Evolutionary conservation across 2,113 vertebrate genomes (phyloP).

Genomic region (Okapia johnstoni): DNA sequence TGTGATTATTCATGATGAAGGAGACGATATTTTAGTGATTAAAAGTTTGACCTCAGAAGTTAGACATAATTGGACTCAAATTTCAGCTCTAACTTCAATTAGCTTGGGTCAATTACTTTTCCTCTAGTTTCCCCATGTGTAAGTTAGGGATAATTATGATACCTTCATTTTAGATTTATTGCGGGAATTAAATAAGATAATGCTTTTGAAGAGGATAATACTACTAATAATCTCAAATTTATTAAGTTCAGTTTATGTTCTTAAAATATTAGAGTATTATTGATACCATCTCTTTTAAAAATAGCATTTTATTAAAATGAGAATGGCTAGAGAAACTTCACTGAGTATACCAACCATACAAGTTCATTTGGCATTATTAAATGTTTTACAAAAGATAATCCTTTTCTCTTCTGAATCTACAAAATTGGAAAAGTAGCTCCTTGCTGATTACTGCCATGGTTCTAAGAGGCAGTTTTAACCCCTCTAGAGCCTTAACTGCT

Average conservation of each 20-base stretch:
- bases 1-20: neutral
- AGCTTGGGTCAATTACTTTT: neutral
- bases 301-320: constrained; percentile 5
- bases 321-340: neutral
- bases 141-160: neutral
- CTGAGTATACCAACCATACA: neutral
- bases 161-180: neutral
- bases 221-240: neutral
- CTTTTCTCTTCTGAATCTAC: neutral
- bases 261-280: neutral
- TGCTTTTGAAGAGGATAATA: neutral
- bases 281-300: neutral
- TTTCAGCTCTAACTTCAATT: neutral
- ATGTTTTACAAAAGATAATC: neutral
- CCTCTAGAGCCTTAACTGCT: neutral
- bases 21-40: neutral
- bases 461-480: neutral
- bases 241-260: neutral
- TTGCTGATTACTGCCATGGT: neutral
- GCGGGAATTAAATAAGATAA: neutral
- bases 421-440: neutral
- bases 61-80: neutral
- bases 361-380: neutral
- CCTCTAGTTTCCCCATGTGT: neutral
- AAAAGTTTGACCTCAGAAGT: neutral